A percentile compares a stretch with the other conserved stretches of the same genome.
These are phyloP conservation scores for Oncorhynchus mykiss DNA, from an alignment of 2,113 vertebrate genomes.

Conservation along the genomic window DNA sequence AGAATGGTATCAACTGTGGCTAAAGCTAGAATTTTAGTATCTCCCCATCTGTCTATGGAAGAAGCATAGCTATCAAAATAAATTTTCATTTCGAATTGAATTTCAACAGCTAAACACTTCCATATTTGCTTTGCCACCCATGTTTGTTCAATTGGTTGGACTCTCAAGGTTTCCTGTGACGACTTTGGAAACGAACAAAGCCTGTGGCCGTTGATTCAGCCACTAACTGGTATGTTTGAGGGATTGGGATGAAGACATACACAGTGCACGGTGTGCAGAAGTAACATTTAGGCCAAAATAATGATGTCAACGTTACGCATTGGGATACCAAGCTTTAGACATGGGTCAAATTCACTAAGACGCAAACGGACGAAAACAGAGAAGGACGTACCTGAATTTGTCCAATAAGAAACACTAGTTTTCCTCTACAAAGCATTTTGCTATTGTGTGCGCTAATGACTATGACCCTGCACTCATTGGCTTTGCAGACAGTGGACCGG, in stretches of 20 bases:
- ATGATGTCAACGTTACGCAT: not conserved
- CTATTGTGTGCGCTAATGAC: too few relatives aligned
- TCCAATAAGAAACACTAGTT: too few relatives aligned
- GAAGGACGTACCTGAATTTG: too few relatives aligned
- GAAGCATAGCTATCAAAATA: not conserved
- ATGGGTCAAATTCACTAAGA: not conserved
- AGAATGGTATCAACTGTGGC: not conserved
- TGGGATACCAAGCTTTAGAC: not conserved
- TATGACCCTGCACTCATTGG: too few relatives aligned
- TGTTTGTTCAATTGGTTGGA: not conserved
- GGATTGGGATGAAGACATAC: not conserved
- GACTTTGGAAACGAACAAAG: not conserved
- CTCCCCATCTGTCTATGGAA: not conserved
- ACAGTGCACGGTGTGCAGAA: not conserved
- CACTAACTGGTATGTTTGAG: not conserved
- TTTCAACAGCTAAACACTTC: too few relatives aligned
- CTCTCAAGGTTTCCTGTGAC: not conserved
- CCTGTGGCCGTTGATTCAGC: not conserved
- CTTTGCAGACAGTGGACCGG: too few relatives aligned
- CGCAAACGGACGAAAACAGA: not conserved
- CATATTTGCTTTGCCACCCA: not conserved
- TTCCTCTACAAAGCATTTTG: too few relatives aligned
- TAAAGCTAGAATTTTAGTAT: not conserved
- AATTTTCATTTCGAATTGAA: too few relatives aligned
- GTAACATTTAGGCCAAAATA: not conserved